Evolutionary conservation across 2,888 invertebrate species (phyloP), one percentile per base, ranked within the genome.

Genomic region (Isotomurus palustris): DNA sequence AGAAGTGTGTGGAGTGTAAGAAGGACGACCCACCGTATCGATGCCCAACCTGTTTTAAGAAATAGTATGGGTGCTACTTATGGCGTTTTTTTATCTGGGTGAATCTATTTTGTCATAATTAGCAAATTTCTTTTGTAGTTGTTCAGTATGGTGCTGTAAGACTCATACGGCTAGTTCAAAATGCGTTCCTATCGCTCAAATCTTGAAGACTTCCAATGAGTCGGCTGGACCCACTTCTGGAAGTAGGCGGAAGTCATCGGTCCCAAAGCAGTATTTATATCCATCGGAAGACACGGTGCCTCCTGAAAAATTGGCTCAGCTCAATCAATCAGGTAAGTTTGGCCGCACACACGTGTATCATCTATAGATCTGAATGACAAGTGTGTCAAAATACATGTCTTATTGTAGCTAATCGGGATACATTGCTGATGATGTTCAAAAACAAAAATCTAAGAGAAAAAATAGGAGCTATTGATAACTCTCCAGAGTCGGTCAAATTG

Each of bases 231-330:
- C 44, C 22, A 17, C 21, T 21, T 14, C 6, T 21, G 12, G 44
- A n/a, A 49, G 35, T 47, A 24, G 24, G 12, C 29, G 25, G 12
- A 35, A 25, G 17, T 32, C 4, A 44, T 38, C 43, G 6, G 14
- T 24, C 6, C 21, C 43, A 43, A 43, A 45, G 12, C 22, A 19
- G 27, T 55, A 48, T 32, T 35, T 32, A 10, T 61, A 44, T 38
- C 61, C 64, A 19, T 52, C 64, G 2, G 55, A 56, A 25, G 64
- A 64, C 17, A 61, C 59, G 14, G 53, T 65, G 8, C 53, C 59
- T n/a, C 25, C 19, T n/a, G 51, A 60, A 29, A 48, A 41, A 12
- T 36, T 56, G 3, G 22, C 21, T 8, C 21, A 43, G 14, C 24
- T 43, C 22, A 22, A 19, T 14, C 12, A 43, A 43, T 21, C 21